Evolutionary conservation across 2,797 vertebrate species (phyloP).

Genomic region (Helicolenus hilgendorfi): DNA sequence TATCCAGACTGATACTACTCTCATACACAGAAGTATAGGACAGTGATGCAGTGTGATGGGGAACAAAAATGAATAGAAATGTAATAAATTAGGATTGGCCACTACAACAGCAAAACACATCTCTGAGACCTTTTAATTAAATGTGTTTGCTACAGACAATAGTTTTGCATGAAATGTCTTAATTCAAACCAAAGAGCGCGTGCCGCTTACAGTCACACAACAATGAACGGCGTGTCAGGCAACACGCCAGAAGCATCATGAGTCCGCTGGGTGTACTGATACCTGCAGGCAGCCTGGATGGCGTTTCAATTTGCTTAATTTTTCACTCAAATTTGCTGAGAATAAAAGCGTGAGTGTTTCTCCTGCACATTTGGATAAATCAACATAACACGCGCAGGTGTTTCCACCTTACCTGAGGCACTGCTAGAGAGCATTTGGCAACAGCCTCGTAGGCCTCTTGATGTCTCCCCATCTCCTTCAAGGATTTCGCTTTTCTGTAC

Average conservation of each 20-base stretch:
- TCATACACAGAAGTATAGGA: background rate
- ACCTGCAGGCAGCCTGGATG: background rate
- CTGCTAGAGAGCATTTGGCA: constrained; percentile 96
- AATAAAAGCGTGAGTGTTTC: background rate
- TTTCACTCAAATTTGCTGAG: background rate
- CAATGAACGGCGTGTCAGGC: background rate
- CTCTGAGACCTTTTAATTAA: background rate
- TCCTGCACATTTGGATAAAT: background rate
- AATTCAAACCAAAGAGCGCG: background rate
- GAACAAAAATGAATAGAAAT: background rate
- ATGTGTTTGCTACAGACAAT: background rate
- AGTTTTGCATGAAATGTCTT: background rate
- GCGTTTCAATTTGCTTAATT: background rate
- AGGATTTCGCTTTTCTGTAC: constrained; percentile 95
- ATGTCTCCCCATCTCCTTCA: constrained; percentile 94
- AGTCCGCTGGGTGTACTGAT: background rate
- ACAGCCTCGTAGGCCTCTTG: constrained; percentile 96
- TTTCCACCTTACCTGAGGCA: constrained; percentile 93
- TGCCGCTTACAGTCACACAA: background rate
- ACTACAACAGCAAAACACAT: background rate
- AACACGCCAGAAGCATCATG: background rate
- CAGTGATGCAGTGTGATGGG: background rate
- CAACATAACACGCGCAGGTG: background rate
- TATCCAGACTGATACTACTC: background rate
- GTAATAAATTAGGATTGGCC: background rate